Percentiles rank a stretch among this genome's conserved stretches.
Conservation (phyloP, 2,888 invertebrate genomes). For the Leptinotarsa rubiginosa region DNA sequence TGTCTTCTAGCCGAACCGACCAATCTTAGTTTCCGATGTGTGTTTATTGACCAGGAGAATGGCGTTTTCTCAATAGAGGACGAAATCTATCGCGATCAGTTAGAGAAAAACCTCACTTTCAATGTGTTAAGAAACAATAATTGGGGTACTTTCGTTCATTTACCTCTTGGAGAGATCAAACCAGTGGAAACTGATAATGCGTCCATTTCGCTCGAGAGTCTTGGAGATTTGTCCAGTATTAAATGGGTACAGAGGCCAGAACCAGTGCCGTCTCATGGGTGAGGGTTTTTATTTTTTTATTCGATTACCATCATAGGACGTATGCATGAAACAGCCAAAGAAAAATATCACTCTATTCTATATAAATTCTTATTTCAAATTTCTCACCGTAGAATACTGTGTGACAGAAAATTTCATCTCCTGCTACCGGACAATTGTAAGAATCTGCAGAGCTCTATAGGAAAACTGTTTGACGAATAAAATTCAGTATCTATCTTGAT, state of each 20-base stretch:
- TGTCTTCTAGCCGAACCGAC: conserved; percentile 43
- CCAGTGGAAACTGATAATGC: conserved; percentile 66
- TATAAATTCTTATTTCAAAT: too few relatives aligned
- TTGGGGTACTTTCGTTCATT: conserved; percentile 53
- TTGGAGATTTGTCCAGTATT: conserved; percentile 85
- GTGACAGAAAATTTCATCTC: too few relatives aligned
- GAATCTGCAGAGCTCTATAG: too few relatives aligned
- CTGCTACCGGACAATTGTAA: too few relatives aligned
- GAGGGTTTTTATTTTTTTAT: too few relatives aligned
- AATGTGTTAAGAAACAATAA: conserved; percentile 48
- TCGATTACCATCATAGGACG: too few relatives aligned
- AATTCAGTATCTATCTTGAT: too few relatives aligned
- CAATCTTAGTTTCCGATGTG: conserved; percentile 37
- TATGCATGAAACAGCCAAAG: too few relatives aligned
- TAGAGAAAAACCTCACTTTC: conserved; percentile 49
- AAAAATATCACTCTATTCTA: too few relatives aligned
- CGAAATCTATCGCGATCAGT: conserved; percentile 45
- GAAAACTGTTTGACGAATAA: too few relatives aligned
- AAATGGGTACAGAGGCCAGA: conserved; percentile 79
- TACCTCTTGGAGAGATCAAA: conserved; percentile 36
- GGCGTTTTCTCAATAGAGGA: conserved; percentile 46
- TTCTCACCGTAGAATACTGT: too few relatives aligned
- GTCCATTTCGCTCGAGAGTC: conserved; percentile 53
- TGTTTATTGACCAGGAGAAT: conserved; percentile 43
- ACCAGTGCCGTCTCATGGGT: conserved; percentile 4